A percentile compares a stretch with the other conserved stretches of the same genome.
phyloP scores from a whole-genome alignment of 1,140 invertebrate species.

The Scylla paramamosain region DNA sequence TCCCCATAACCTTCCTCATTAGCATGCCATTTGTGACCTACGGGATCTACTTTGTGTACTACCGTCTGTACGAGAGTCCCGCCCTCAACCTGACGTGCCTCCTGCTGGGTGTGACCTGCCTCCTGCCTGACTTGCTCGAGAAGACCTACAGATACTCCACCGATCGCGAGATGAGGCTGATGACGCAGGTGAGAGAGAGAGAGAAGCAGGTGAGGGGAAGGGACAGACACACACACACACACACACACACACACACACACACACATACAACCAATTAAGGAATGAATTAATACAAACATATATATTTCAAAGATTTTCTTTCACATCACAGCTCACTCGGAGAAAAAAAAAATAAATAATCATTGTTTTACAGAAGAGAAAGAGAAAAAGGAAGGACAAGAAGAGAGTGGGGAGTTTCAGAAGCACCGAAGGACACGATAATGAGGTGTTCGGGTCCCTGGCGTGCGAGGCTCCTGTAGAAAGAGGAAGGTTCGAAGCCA shows the following conservation, averaged over 20 bases:
- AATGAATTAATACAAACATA: not conserved
- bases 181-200: not conserved
- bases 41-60: constrained; percentile 84
- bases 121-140: constrained; percentile 83
- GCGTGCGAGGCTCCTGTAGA: not conserved
- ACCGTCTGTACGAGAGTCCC: constrained; percentile 82
- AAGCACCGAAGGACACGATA: not conserved
- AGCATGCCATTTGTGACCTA: constrained; percentile 34
- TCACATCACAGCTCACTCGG: too few relatives aligned
- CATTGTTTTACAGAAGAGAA: not conserved
- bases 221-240: too few relatives aligned
- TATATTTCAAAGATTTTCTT: too few relatives aligned
- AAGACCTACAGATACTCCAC: not conserved
- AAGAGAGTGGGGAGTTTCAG: not conserved
- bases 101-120: constrained; percentile 82
- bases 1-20: constrained; percentile 75
- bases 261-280: not conserved
- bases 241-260: not conserved
- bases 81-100: constrained; percentile 85
- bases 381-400: not conserved
- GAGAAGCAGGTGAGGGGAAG: not conserved
- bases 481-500: too few relatives aligned
- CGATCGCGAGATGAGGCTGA: not conserved
- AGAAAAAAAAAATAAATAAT: not conserved
- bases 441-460: not conserved